Evolutionary conservation across 2,888 invertebrate genomes (phyloP).

Genomic region (Galerucella nymphaeae): DNA sequence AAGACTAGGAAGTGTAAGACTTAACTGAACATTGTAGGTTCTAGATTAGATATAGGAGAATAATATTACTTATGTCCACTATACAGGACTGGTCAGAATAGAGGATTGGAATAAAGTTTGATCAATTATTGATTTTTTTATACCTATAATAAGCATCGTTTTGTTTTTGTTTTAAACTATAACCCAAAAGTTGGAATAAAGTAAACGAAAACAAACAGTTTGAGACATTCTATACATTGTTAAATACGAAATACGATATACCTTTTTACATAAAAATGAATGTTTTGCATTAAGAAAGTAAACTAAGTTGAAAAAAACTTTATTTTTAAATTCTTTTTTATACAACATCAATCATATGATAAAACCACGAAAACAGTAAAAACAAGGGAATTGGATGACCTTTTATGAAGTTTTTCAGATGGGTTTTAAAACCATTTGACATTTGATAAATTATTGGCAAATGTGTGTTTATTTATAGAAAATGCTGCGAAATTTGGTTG

Average conservation of each 20-base stretch:
- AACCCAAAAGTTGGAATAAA: not conserved
- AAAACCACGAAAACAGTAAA: not conserved
- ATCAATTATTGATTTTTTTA: no score
- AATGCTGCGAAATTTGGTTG: not conserved
- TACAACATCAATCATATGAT: not conserved
- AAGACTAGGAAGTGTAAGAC: no score
- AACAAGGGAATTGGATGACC: not conserved
- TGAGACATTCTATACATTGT: slow-evolving; percentile 5
- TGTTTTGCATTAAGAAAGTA: slow-evolving; percentile 3
- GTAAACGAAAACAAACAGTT: not conserved
- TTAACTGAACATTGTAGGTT: no score
- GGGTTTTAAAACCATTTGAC: not conserved
- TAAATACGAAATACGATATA: not conserved
- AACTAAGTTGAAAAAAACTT: not conserved
- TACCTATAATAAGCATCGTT: no score
- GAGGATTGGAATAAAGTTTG: no score
- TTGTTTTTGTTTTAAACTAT: no score
- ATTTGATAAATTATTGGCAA: not conserved
- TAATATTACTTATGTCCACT: no score
- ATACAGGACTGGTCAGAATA: no score
- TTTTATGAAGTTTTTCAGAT: not conserved
- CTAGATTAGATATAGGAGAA: no score
- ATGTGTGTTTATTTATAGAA: not conserved
- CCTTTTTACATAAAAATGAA: not conserved
- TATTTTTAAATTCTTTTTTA: not conserved